Base-by-base conservation (phyloP, 2,797 vertebrate genomes). In the Crax fasciolata region DNA sequence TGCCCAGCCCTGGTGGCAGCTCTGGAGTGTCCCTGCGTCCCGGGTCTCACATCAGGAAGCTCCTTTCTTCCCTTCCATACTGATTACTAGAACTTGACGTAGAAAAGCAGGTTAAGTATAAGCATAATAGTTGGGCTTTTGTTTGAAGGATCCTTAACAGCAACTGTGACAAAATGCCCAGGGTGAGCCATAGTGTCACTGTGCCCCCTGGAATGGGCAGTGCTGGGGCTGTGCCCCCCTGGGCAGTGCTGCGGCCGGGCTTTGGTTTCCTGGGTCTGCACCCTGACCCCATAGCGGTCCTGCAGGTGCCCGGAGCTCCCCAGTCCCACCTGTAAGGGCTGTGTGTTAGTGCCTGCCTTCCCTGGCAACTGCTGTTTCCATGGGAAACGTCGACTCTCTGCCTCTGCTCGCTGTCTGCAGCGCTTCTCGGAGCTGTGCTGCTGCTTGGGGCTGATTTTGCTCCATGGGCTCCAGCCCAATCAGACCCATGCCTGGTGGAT, bases 331-430 rank as follows among this genome's bases (percentile, higher is more conserved):
- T 4, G 23, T 23, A 8, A 30, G 52, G 52, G 35, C 35, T 35
- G 35, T 35, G 35, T 35, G 35, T 35, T 35, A 35, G 35, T 35
- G 35, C 35, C 35, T 35, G 35, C 71, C 52, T 90, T 74, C 92
- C 86, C 72, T 67, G 68, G 93, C 66, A 82, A 83, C 76, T 66
- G 79, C 85, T 5, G 90, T 93, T 91, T 94, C 85, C 57, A 65
- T 86, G 92, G 75, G 65, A 94, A 92, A 57, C 4, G 9, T 58
- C 54, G 79, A 59, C 87, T 82, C 85, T 23, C 11, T 6, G 73
- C 51, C 38, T 59, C 81, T 27, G 0, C 0, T 84, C 68, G 62
- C 52, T 52, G 25, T 51, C 65, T 25, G 48, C 13, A 2, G 41
- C 5, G 0, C 58, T 73, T 87, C 15, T 1, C 21, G 2, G 32